These are phyloP conservation scores for Myodes glareolus DNA, from an alignment of 2,113 vertebrate species.

Conservation along the genomic window DNA sequence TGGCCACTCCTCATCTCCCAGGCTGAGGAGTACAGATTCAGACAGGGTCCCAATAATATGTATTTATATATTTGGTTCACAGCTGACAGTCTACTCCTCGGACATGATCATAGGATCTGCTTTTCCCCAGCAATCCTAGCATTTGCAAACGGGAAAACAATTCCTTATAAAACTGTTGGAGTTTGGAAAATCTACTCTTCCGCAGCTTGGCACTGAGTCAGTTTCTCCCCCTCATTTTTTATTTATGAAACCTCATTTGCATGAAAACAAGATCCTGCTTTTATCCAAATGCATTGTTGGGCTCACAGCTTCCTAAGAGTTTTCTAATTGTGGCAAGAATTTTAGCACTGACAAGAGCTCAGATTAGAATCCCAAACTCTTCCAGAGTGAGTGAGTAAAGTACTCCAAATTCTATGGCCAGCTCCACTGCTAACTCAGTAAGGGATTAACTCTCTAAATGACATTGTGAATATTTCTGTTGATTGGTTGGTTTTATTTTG, in stretches of 20 bases:
- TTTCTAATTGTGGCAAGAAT: conserved; percentile 48
- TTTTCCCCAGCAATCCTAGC: conserved; percentile 60
- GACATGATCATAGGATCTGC: conserved; percentile 53
- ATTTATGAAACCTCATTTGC: conserved; percentile 41
- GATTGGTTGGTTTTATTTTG: neutral
- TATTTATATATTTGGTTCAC: conserved; percentile 81
- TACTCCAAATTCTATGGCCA: neutral
- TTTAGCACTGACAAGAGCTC: neutral
- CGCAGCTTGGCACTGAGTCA: conserved; percentile 39
- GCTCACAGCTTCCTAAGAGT: conserved; percentile 2
- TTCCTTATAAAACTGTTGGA: conserved; percentile 64
- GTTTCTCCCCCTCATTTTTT: conserved; percentile 7
- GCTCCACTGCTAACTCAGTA: neutral
- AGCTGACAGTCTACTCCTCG: conserved; percentile 76
- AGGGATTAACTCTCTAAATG: neutral
- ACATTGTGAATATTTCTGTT: too few relatives aligned
- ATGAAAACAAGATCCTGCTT: conserved; percentile 48
- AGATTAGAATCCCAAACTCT: conserved; percentile 14
- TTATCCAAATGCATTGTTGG: conserved; percentile 9
- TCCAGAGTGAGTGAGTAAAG: neutral
- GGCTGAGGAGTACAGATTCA: conserved; percentile 79
- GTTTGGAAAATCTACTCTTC: conserved; percentile 69
- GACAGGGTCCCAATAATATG: conserved; percentile 59
- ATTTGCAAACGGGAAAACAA: conserved; percentile 68
- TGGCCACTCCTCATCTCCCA: neutral